Percentiles rank a stretch among this genome's conserved stretches.
phyloP scores from a whole-genome alignment of 1,140 invertebrate genomes.

The Polypedilum pembai region DNA sequence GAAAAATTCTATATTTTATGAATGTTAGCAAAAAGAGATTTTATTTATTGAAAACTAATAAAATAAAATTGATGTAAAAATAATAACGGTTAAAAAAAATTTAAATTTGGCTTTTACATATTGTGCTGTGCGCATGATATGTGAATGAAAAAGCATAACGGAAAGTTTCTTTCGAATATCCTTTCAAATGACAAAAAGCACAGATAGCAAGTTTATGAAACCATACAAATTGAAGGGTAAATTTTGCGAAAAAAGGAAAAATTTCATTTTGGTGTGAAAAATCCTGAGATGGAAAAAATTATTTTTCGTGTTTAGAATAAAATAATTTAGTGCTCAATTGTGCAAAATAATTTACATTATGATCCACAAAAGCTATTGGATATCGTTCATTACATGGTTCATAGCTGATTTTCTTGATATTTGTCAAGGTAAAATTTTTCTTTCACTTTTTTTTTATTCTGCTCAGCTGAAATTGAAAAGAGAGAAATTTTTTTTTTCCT shows the following conservation, averaged over 20 bases:
- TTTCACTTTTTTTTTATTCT: no score
- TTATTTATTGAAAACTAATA: background rate
- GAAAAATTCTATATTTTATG: background rate
- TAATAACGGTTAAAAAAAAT: background rate
- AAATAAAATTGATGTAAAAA: background rate
- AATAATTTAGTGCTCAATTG: constrained; percentile 24
- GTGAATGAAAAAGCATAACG: background rate
- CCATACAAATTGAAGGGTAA: background rate
- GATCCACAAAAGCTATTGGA: constrained; percentile 23
- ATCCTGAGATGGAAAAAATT: background rate
- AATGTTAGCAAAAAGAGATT: background rate
- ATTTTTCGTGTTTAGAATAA: constrained; percentile 15
- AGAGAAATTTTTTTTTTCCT: background rate
- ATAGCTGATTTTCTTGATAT: constrained; percentile 17
- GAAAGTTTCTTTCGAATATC: background rate
- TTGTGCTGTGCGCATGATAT: constrained; percentile 4
- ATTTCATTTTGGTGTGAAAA: background rate
- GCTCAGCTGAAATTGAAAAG: constrained; percentile 10
- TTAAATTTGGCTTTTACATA: background rate
- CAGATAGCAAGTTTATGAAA: background rate
- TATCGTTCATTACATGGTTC: constrained; percentile 2
- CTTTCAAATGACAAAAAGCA: background rate
- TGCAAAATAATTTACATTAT: constrained; percentile 6
- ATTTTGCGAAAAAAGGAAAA: background rate
- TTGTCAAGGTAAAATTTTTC: constrained; percentile 17